Percentiles rank a stretch among this genome's conserved stretches.
These are phyloP conservation scores for Pollenia labialis DNA, from an alignment of 2,888 invertebrate species.

Conservation along the genomic window DNA sequence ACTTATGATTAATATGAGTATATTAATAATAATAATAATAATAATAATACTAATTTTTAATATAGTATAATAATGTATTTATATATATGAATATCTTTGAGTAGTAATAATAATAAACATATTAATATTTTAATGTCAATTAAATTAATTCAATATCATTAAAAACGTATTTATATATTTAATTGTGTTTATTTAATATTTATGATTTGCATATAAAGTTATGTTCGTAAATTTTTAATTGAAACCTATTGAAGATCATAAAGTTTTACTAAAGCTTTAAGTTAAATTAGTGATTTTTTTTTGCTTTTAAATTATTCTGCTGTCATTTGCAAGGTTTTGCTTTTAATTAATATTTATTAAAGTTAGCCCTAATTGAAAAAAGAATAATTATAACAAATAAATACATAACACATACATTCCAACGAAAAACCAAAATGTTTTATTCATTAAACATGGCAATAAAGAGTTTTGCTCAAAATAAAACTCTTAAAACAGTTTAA, in stretches of 20 bases:
- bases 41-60: slow-evolving; percentile 18
- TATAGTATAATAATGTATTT: slow-evolving; percentile 45
- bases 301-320: no score
- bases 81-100: slow-evolving; percentile 37
- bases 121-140: slow-evolving; percentile 31
- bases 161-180: slow-evolving; percentile 60
- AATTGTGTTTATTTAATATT: slow-evolving; percentile 41
- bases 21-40: slow-evolving; percentile 40
- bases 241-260: slow-evolving; percentile 63
- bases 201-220: slow-evolving; percentile 34
- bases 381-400: slow-evolving; percentile 28
- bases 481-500: slow-evolving; percentile 28
- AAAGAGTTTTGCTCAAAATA: slow-evolving; percentile 12
- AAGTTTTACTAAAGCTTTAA: slow-evolving; percentile 71
- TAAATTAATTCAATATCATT: slow-evolving; percentile 18
- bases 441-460: slow-evolving; percentile 29
- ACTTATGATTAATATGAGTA: slow-evolving; percentile 63
- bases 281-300: slow-evolving; percentile 16
- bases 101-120: slow-evolving; percentile 38
- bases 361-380: slow-evolving; percentile 59
- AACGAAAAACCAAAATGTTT: slow-evolving; percentile 27
- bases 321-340: not conserved
- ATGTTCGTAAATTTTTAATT: slow-evolving; percentile 45
- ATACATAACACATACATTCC: slow-evolving; percentile 55
- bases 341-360: slow-evolving; percentile 8